These are phyloP conservation scores for Sebastes paucispinis DNA, from an alignment of 2,797 vertebrate species.

Conservation along the genomic window DNA sequence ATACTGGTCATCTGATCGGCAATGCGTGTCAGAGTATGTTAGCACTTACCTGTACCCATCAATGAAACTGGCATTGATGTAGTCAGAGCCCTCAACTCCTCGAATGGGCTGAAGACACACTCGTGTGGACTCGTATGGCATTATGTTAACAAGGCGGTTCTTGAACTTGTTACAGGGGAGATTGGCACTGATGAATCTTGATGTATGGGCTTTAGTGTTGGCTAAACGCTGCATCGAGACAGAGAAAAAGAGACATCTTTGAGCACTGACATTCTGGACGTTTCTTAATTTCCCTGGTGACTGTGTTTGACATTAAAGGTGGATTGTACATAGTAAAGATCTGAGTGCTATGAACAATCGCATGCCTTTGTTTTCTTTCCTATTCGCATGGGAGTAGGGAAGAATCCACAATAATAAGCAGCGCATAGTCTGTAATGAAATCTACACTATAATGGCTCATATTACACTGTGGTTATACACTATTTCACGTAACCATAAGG, in stretches of 20 bases:
- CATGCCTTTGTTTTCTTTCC: background rate
- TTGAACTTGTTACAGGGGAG: constrained; percentile 99
- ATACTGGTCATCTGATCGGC: background rate
- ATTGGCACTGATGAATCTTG: constrained; percentile 99
- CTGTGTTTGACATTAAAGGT: constrained; percentile 31
- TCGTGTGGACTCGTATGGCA: constrained; percentile 99
- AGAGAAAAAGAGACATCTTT: background rate
- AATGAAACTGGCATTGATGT: constrained; percentile 99
- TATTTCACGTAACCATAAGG: constrained; percentile 35
- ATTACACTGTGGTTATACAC: constrained; percentile 16
- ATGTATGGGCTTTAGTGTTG: constrained; percentile 99
- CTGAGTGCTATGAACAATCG: constrained; percentile 16
- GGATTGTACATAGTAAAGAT: constrained; percentile 32
- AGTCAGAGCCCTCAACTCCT: constrained; percentile 99
- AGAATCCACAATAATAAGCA: constrained; percentile 19
- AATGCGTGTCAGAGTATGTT: background rate
- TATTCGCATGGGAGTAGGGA: background rate
- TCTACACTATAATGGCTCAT: constrained; percentile 17
- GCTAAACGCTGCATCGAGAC: constrained; percentile 89
- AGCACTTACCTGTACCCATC: constrained; percentile 94
- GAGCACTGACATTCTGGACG: background rate
- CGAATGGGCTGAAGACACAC: constrained; percentile 98
- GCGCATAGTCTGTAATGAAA: constrained; percentile 10
- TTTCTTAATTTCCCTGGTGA: constrained; percentile 20
- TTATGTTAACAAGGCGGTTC: constrained; percentile 99